Base-by-base conservation (phyloP, 2,888 invertebrate species). In the Neuroscelio doddi region DNA sequence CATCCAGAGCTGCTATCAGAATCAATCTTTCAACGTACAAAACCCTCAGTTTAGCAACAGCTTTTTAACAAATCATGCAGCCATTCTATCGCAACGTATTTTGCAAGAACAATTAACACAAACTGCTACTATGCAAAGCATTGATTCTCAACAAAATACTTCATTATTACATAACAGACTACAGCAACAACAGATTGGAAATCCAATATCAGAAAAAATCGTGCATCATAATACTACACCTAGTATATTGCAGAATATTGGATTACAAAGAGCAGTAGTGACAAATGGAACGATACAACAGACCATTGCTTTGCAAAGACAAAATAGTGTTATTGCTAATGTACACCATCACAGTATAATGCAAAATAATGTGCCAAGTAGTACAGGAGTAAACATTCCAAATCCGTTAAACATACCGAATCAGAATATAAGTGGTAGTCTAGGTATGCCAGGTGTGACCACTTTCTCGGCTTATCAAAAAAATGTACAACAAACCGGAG, bases 41-140 rank as follows among this genome's bases (percentile, higher is more conserved):
- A 79, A 76, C 62, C 77, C 80, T 0, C 80, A 81, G 41, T 82
- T 80, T 17, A 69, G 71, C 5, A 80, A 80, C 27, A 80, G 75
- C 52, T 80, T 80, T 14, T 69, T 78, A 9, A 57, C 74, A 0
- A 77, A 69, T 44, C 70, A 71, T 3, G 32, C 61, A n/a, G 44
- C 69, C 9, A 74, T 69, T 45, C 27, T 74, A 9, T 39, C 70
- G 3, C 12, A 14, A 7, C 36, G 15, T 10, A n/a, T 38, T 9
- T 17, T 38, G 41, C 71, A 68, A n/a, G 66, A 64, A 10, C 77
- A 72, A 10, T 61, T 72, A 9, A 3, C 9, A 21, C 21, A 21
- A 5, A 21, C 21, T 21, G 3, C 21, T 21, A 5, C 21, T 5
- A 5, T 21, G 5, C 21, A 21, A 5, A 21, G 3, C 17, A 7